phyloP scores from a whole-genome alignment of 2,797 vertebrate species.

The Neomorphus geoffroyi region DNA sequence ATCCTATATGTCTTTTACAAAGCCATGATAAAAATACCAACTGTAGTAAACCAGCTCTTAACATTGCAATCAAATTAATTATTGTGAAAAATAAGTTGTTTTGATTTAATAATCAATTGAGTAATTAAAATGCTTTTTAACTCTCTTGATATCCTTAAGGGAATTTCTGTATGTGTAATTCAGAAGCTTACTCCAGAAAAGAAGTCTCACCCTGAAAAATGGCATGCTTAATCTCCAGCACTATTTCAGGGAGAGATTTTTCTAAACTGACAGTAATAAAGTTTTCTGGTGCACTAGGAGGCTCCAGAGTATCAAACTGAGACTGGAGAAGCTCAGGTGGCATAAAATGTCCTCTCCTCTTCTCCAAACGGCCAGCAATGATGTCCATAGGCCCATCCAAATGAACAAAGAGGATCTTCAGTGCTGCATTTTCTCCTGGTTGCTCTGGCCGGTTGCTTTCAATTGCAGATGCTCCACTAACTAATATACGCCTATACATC shows the following conservation, averaged over 20 bases:
- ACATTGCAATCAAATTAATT: not conserved
- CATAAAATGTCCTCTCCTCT: slow-evolving; percentile 89
- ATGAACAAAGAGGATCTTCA: slow-evolving; percentile 83
- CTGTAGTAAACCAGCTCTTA: not conserved
- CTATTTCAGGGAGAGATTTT: slow-evolving; percentile 76
- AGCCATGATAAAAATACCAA: not conserved
- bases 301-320: slow-evolving; percentile 87
- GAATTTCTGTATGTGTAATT: not conserved
- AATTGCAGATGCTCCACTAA: slow-evolving; percentile 66
- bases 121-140: not conserved
- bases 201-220: slow-evolving; percentile 8
- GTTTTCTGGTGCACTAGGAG: slow-evolving; percentile 81
- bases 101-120: not conserved
- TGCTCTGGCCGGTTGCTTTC: not conserved
- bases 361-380: slow-evolving; percentile 79
- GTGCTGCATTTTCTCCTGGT: not conserved
- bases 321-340: slow-evolving; percentile 81
- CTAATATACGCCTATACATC: slow-evolving; percentile 83
- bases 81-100: not conserved
- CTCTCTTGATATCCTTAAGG: not conserved
- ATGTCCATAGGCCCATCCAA: slow-evolving; percentile 81
- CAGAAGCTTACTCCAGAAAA: not conserved
- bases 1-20: not conserved
- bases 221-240: slow-evolving; percentile 61
- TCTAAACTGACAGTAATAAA: slow-evolving; percentile 80